These are phyloP conservation scores for Ditula angustiorana DNA, from an alignment of 2,888 invertebrate species.

Conservation along the genomic window DNA sequence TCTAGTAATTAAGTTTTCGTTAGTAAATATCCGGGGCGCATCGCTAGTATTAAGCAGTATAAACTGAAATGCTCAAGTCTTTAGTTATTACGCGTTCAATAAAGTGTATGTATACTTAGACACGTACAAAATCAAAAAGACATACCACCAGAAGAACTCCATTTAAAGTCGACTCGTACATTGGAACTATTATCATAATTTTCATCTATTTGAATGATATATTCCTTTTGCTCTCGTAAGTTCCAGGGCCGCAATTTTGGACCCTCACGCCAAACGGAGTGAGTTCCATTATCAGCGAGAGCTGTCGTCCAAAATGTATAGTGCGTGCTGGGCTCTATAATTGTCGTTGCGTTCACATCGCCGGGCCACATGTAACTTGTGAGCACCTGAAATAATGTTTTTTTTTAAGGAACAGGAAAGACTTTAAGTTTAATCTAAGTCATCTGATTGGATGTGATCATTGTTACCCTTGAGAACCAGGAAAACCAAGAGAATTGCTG, in stretches of 20 bases:
- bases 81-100: too few relatives aligned
- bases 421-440: too few relatives aligned
- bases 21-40: too few relatives aligned
- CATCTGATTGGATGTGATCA: too few relatives aligned
- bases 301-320: constrained; percentile 54
- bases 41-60: too few relatives aligned
- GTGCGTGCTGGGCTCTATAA: constrained; percentile 13
- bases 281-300: constrained; percentile 48
- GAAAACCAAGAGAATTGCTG: too few relatives aligned
- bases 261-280: constrained; percentile 52
- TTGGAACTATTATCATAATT: constrained; percentile 29
- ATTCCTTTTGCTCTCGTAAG: constrained; percentile 9
- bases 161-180: constrained; percentile 47
- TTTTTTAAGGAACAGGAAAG: too few relatives aligned
- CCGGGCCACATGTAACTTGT: constrained; percentile 43
- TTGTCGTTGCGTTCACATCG: constrained; percentile 6
- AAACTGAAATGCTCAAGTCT: too few relatives aligned
- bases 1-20: too few relatives aligned
- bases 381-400: constrained; percentile 46
- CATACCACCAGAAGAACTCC: constrained; percentile 60
- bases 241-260: constrained; percentile 47
- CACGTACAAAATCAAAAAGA: too few relatives aligned
- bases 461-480: too few relatives aligned
- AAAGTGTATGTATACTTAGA: too few relatives aligned
- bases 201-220: constrained; percentile 39